phyloP scores from a whole-genome alignment of 2,113 vertebrate genomes.

The Condylura cristata region DNA sequence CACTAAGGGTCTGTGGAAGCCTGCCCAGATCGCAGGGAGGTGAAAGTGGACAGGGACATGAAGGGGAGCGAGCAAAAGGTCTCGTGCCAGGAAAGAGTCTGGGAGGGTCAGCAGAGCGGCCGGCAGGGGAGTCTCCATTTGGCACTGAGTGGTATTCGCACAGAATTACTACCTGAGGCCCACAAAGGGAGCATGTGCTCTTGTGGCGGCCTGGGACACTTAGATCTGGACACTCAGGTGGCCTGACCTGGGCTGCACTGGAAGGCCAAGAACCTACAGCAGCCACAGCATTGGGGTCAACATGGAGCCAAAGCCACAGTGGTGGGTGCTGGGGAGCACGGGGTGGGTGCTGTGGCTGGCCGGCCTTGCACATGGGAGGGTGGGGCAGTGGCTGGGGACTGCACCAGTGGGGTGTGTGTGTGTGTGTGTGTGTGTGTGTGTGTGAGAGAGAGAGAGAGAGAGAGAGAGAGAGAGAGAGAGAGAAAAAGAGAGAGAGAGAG shows the following conservation, averaged over 20 bases:
- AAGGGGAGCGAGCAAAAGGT: background rate
- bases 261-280: background rate
- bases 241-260: background rate
- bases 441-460: no score
- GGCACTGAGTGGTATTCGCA: background rate
- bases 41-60: background rate
- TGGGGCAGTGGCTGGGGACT: no score
- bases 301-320: background rate
- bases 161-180: background rate
- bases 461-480: background rate
- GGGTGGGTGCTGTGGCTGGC: background rate
- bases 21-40: background rate
- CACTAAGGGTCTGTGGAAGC: background rate
- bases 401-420: background rate
- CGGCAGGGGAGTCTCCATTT: background rate
- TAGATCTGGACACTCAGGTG: background rate
- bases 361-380: background rate
- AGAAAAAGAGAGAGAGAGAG: no score
- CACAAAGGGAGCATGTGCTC: background rate
- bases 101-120: accelerated
- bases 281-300: background rate
- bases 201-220: background rate
- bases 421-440: no score
- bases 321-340: background rate
- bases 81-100: no score